phyloP scores from a whole-genome alignment of 2,797 vertebrate species.

The Oophaga sylvatica region DNA sequence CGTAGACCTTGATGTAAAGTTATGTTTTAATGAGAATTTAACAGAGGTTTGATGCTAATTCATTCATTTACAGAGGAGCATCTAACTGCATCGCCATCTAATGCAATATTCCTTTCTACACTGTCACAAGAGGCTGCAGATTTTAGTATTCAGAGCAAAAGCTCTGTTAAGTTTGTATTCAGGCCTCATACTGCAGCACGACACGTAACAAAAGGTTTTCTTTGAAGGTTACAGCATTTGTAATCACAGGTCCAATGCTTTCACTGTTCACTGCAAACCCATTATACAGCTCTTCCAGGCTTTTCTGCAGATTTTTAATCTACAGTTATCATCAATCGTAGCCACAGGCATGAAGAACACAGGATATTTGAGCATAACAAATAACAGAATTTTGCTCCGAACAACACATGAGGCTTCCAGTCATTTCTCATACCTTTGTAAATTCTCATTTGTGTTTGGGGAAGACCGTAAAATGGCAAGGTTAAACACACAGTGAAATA shows the following conservation, averaged over 20 bases:
- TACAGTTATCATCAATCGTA: conserved; percentile 19
- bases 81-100: background rate
- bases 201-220: conserved; percentile 46
- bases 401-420: background rate
- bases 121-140: background rate
- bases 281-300: conserved; percentile 4
- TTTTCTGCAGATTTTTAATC: conserved; percentile 37
- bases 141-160: conserved; percentile 54
- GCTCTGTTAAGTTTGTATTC: conserved; percentile 44
- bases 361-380: conserved; percentile 5
- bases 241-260: conserved; percentile 38
- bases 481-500: background rate
- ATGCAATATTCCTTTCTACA: background rate
- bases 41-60: background rate
- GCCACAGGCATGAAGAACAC: conserved; percentile 18
- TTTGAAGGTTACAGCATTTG: conserved; percentile 53
- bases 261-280: conserved; percentile 32
- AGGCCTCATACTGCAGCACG: conserved; percentile 28
- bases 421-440: conserved; percentile 5
- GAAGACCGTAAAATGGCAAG: background rate
- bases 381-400: conserved; percentile 4
- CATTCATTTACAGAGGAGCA: background rate
- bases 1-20: background rate
- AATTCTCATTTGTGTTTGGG: background rate
- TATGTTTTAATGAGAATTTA: background rate